These are phyloP conservation scores for Lophochroa leadbeateri DNA, from an alignment of 2,113 vertebrate genomes.

Conservation along the genomic window DNA sequence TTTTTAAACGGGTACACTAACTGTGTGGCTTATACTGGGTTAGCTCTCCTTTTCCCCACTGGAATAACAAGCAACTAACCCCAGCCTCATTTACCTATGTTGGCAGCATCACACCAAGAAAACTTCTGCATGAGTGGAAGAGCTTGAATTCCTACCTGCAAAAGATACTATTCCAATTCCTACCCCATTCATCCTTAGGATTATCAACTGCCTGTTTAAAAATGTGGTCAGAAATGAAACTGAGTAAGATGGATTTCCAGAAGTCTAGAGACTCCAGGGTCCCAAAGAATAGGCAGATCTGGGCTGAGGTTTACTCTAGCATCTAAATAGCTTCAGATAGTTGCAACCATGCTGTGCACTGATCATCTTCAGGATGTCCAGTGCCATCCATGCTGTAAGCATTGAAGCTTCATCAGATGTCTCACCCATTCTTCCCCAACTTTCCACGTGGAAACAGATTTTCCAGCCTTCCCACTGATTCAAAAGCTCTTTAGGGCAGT, in stretches of 20 bases:
- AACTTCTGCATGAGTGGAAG: not conserved
- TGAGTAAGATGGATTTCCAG: not conserved
- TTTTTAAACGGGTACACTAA: not conserved
- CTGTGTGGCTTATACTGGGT: not conserved
- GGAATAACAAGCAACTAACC: not conserved
- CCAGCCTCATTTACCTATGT: rapidly evolving
- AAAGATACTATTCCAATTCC: not conserved
- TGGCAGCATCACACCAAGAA: not conserved
- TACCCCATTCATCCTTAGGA: not conserved
- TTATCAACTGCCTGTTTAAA: not conserved
- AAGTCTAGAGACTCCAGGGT: not conserved
- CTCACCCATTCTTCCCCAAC: not conserved
- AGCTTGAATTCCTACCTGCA: not conserved
- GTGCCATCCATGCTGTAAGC: not conserved
- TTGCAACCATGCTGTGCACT: not conserved
- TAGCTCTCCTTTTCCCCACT: not conserved
- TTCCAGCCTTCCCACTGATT: not conserved
- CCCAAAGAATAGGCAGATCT: not conserved
- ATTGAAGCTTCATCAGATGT: not conserved
- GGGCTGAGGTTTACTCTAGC: not conserved
- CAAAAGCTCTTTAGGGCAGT: not conserved
- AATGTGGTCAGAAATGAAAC: not conserved
- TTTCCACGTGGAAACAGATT: not conserved
- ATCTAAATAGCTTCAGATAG: not conserved
- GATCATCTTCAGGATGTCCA: not conserved